Percentiles rank a stretch among this genome's conserved stretches.
Evolutionary conservation across 1,140 invertebrate genomes (phyloP).

Genomic region (Maconellicoccus hirsutus): DNA sequence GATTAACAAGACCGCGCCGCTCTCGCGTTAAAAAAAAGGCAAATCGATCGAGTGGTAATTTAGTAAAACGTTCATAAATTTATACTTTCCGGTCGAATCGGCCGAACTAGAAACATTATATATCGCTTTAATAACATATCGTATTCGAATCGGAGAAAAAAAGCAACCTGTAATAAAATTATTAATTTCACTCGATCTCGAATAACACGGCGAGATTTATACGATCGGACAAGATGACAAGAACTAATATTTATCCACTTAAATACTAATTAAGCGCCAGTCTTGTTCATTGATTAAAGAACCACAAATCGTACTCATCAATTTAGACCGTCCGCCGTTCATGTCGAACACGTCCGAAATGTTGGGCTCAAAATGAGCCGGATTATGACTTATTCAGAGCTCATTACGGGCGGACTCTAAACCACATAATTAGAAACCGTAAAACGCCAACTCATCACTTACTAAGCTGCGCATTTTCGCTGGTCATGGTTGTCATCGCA

Average conservation of each 20-base stretch:
- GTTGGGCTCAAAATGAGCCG: background rate
- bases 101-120: background rate
- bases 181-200: background rate
- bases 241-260: conserved; percentile 11
- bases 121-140: background rate
- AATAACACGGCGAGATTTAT: conserved; percentile 2
- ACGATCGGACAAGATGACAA: background rate
- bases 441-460: conserved; percentile 18
- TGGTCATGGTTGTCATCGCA: conserved; percentile 10
- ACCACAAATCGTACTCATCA: background rate
- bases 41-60: background rate
- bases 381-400: conserved; percentile 20
- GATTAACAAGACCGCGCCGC: background rate
- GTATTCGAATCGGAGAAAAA: background rate
- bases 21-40: background rate
- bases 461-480: conserved; percentile 1
- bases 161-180: background rate
- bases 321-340: background rate
- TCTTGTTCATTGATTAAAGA: conserved; percentile 12
- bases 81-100: background rate
- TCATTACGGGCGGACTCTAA: background rate
- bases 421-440: conserved; percentile 10
- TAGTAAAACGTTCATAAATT: background rate
- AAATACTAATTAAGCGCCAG: conserved; percentile 10
- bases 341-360: background rate